Evolutionary conservation across 2,888 invertebrate species (phyloP).

Genomic region (Xanthia icteritia): DNA sequence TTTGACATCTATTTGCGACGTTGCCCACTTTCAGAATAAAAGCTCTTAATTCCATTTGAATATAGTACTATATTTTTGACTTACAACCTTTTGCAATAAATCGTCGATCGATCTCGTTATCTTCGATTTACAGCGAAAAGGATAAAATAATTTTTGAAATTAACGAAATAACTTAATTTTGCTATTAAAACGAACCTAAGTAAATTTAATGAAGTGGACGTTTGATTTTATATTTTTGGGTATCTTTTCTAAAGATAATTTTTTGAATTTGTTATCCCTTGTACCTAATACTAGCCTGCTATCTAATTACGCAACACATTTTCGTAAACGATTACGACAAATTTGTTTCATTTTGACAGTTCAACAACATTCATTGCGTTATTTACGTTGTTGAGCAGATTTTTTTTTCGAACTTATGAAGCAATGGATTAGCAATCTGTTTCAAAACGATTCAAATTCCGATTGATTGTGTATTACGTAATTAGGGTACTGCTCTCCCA

Average conservation of each 20-base stretch:
- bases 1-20: too few relatives aligned
- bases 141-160: not conserved
- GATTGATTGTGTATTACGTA: too few relatives aligned
- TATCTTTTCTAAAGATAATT: not conserved
- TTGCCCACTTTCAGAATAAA: too few relatives aligned
- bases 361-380: too few relatives aligned
- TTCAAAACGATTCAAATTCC: too few relatives aligned
- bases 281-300: not conserved
- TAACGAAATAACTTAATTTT: not conserved
- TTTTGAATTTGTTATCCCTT: not conserved
- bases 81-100: not conserved
- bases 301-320: too few relatives aligned
- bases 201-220: not conserved
- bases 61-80: not conserved
- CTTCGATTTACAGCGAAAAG: not conserved
- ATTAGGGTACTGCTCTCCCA: too few relatives aligned
- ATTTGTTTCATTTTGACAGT: too few relatives aligned
- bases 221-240: not conserved
- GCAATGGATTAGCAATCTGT: too few relatives aligned
- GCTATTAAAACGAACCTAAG: not conserved
- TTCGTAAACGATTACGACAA: too few relatives aligned
- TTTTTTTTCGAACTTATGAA: too few relatives aligned
- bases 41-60: slow-evolving; percentile 21
- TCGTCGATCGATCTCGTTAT: not conserved
- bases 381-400: too few relatives aligned